Conservation (phyloP, 2,888 invertebrate genomes). For the Diarsia dahlii region DNA sequence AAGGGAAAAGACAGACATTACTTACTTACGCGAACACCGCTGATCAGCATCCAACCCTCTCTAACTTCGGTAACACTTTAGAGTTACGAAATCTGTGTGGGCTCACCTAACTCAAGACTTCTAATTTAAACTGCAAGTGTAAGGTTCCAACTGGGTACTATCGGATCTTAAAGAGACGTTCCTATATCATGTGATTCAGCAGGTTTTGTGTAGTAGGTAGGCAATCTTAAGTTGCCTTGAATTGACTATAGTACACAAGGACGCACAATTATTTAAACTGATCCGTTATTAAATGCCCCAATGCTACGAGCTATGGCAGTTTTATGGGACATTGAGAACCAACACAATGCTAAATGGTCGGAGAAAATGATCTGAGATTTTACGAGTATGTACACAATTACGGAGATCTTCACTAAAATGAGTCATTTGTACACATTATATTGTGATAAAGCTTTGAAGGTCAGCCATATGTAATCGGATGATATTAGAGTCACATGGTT, state of each 20-base stretch:
- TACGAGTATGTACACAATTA: constrained; percentile 40
- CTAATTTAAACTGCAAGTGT: too few relatives aligned
- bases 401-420: constrained; percentile 36
- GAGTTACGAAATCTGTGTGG: too few relatives aligned
- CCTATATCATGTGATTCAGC: background rate
- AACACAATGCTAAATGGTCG: constrained; percentile 23
- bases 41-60: too few relatives aligned
- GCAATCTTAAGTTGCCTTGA: background rate
- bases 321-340: background rate
- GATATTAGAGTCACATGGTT: constrained; percentile 53
- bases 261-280: background rate
- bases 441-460: constrained; percentile 62
- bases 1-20: too few relatives aligned
- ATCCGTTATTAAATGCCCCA: background rate
- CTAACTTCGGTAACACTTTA: too few relatives aligned
- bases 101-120: too few relatives aligned
- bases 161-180: too few relatives aligned
- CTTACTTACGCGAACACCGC: too few relatives aligned
- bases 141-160: too few relatives aligned
- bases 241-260: background rate
- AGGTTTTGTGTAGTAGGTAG: background rate
- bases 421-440: constrained; percentile 52
- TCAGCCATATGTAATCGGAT: constrained; percentile 53
- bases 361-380: constrained; percentile 42
- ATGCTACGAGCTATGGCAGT: background rate